phyloP scores from a whole-genome alignment of 2,888 invertebrate species.

The Cerastoderma edule region DNA sequence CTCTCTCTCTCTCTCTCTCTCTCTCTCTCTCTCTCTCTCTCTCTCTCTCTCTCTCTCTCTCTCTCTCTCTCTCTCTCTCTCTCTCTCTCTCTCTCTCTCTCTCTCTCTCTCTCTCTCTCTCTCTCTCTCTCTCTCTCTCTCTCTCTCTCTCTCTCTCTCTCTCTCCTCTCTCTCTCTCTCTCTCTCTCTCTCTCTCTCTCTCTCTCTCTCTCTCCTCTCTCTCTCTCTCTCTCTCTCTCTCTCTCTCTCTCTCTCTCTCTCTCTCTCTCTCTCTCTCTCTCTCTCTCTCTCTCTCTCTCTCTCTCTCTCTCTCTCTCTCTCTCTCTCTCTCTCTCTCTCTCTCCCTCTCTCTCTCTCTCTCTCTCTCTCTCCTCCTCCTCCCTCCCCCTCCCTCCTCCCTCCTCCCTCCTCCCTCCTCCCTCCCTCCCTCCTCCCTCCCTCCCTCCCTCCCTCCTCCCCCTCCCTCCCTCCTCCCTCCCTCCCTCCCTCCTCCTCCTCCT shows the following conservation, averaged over 20 bases:
- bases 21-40: too few species aligned
- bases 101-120: conserved; percentile 18
- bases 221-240: conserved; percentile 25
- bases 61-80: too few species aligned
- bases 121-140: conserved; percentile 27
- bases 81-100: conserved; percentile 23
- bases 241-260: conserved; percentile 19
- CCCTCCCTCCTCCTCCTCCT: background rate
- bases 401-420: background rate
- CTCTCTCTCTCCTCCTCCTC: background rate
- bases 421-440: background rate
- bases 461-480: background rate
- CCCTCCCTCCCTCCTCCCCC: background rate
- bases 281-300: conserved; percentile 27
- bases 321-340: conserved; percentile 23
- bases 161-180: conserved; percentile 24
- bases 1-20: too few species aligned
- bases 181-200: conserved; percentile 28
- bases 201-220: background rate
- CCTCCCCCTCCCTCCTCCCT: background rate
- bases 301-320: conserved; percentile 26
- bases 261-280: conserved; percentile 23
- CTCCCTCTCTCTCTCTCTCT: conserved; percentile 2
- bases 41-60: too few species aligned
- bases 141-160: conserved; percentile 25